phyloP scores from a whole-genome alignment of 2,797 vertebrate species.

The Prunella strophiata region DNA sequence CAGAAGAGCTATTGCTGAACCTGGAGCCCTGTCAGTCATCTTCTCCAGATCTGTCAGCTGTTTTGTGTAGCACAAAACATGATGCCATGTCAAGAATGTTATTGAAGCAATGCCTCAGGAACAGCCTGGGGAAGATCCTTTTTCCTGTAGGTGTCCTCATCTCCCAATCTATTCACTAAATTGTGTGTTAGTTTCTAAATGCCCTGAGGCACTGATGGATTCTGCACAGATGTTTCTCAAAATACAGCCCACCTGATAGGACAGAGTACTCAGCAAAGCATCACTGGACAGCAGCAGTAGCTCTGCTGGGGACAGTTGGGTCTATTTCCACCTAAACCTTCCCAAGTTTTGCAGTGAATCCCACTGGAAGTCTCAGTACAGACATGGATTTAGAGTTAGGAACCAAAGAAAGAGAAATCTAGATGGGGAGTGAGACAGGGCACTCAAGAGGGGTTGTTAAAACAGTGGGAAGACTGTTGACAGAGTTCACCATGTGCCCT shows the following conservation, averaged over 20 bases:
- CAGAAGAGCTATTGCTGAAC: background rate
- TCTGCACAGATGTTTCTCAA: background rate
- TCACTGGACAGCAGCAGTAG: background rate
- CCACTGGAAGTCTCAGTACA: background rate
- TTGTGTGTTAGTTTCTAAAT: background rate
- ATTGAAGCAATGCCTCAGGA: background rate
- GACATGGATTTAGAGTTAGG: background rate
- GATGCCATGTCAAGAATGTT: background rate
- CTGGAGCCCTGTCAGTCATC: background rate
- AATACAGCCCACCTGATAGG: background rate
- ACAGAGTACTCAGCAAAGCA: background rate
- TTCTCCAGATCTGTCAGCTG: background rate
- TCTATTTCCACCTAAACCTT: background rate
- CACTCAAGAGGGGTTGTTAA: background rate
- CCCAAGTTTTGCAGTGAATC: background rate
- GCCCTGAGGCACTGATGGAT: background rate
- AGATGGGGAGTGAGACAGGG: background rate
- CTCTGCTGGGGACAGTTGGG: background rate
- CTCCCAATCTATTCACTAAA: background rate
- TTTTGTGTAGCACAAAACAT: background rate
- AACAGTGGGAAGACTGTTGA: background rate
- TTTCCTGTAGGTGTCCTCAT: conserved; percentile 3
- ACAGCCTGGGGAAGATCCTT: background rate
- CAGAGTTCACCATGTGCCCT: background rate
- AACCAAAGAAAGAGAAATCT: background rate